These are phyloP conservation scores for Oxystoma pomonae DNA, from an alignment of 2,888 invertebrate species.

Conservation along the genomic window DNA sequence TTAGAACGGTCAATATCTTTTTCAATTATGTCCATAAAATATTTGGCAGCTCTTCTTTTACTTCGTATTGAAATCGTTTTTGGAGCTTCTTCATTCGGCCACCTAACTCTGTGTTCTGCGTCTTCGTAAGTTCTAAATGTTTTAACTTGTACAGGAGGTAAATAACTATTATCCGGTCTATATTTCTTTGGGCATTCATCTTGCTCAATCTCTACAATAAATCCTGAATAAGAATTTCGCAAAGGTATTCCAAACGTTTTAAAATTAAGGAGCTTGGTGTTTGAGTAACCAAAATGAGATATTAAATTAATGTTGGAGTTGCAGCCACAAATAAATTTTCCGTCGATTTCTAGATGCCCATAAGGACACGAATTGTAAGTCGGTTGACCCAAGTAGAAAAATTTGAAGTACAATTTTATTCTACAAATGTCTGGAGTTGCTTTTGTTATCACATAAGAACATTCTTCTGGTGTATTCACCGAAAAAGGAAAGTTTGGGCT, in stretches of 20 bases:
- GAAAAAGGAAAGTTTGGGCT: slow-evolving; percentile 57
- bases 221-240: slow-evolving; percentile 47
- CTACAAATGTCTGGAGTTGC: slow-evolving; percentile 50
- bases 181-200: slow-evolving; percentile 51
- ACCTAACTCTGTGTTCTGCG: not conserved
- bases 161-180: slow-evolving; percentile 19
- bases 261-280: slow-evolving; percentile 49
- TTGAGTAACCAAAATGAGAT: slow-evolving; percentile 37
- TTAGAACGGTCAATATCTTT: not conserved
- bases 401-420: slow-evolving; percentile 53
- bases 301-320: slow-evolving; percentile 46
- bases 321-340: slow-evolving; percentile 56
- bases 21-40: too few relatives aligned
- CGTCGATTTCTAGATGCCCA: slow-evolving; percentile 56
- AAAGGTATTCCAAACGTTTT: slow-evolving; percentile 46
- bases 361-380: slow-evolving; percentile 44
- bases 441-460: slow-evolving; percentile 51
- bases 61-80: not conserved
- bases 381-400: slow-evolving; percentile 51
- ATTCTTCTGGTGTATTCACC: slow-evolving; percentile 46
- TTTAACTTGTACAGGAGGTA: not conserved
- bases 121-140: not conserved
- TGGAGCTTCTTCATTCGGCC: too few relatives aligned
- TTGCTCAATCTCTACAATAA: slow-evolving; percentile 54
- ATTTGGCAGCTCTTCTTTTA: not conserved